Evolutionary conservation across 2,113 vertebrate species (phyloP).

Genomic region (Podocnemis expansa): DNA sequence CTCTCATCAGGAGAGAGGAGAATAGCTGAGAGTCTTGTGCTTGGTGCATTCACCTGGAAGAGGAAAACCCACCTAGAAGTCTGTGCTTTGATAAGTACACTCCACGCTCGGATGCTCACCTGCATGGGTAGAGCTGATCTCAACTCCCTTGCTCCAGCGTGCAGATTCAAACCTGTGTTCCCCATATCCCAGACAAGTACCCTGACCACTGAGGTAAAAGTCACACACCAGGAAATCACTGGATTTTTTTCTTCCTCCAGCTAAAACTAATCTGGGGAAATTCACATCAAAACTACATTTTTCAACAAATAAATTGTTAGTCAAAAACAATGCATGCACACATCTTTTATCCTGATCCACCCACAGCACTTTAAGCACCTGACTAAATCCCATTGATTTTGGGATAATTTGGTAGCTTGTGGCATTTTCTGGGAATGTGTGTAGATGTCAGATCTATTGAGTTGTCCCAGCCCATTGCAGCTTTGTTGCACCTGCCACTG

Average conservation of each 20-base stretch:
- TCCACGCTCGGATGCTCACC: too few species aligned
- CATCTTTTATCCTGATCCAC: neutral
- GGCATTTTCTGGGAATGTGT: neutral
- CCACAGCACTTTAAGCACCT: neutral
- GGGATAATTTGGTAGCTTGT: neutral
- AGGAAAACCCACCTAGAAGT: neutral
- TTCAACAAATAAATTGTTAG: neutral
- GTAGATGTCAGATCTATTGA: neutral
- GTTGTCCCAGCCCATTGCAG: neutral
- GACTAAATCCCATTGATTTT: neutral
- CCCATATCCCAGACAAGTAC: neutral
- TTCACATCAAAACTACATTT: neutral
- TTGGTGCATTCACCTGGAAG: neutral
- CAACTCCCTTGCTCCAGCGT: neutral
- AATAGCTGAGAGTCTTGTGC: neutral
- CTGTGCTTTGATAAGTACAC: neutral
- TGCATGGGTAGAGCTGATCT: neutral
- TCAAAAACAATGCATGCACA: neutral
- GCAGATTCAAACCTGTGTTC: neutral
- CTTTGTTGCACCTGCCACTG: neutral
- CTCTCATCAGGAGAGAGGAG: neutral
- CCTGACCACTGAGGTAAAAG: neutral
- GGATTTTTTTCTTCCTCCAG: too few species aligned
- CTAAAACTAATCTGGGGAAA: too few species aligned
- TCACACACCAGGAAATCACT: too few species aligned